Base-by-base conservation (phyloP, 2,888 invertebrate species). In the Anthoptus insignis region DNA sequence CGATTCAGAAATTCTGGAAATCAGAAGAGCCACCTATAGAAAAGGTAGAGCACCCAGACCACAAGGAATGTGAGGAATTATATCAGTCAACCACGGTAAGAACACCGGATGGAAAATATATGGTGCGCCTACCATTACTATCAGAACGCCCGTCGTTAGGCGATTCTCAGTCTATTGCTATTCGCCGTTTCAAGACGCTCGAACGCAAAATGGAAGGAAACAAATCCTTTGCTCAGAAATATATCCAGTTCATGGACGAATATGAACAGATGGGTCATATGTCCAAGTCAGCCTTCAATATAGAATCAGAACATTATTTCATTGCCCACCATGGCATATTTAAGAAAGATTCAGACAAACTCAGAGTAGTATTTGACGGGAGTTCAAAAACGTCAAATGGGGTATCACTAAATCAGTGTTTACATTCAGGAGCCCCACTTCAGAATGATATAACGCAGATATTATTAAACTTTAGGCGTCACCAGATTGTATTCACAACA, bases 281-380 rank as follows among this genome's bases (percentile, higher is more conserved):
- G 59, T 16, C 47, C 29, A 16, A 39, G 7, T 47, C 49, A 19
- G 27, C 11, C 8, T 49, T 59, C 34, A 14, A 14, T 1, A 4
- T 29, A 8, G 34, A 49, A 14, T 49, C 49, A 50, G 59, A 59
- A n/a, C 50, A 59, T 7, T 59, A 52, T 16, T 13, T 39, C 1
- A 49, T 59, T 14, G 8, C 59, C 1, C 59, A 59, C 24, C 59
- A 59, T 13, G 59, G 49, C 1, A 59, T 59, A 37, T 59, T 50
- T 7, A 59, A 59, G 7, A 50, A 11, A 16, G 34, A 34, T 29
- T 60, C 54, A 24, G 45, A 59, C 2, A 65, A 69, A 47, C n/a
- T 66, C 3, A n/a, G 65, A 9, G 59, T 59, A 9, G 69, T 66
- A 7, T 69, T 66, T 56, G 64, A 69, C 22, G 69, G 64, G 13